Evolutionary conservation across 64 coral and sea anemone species (phyloP).

Genomic region (Catalaphyllia jardinei): DNA sequence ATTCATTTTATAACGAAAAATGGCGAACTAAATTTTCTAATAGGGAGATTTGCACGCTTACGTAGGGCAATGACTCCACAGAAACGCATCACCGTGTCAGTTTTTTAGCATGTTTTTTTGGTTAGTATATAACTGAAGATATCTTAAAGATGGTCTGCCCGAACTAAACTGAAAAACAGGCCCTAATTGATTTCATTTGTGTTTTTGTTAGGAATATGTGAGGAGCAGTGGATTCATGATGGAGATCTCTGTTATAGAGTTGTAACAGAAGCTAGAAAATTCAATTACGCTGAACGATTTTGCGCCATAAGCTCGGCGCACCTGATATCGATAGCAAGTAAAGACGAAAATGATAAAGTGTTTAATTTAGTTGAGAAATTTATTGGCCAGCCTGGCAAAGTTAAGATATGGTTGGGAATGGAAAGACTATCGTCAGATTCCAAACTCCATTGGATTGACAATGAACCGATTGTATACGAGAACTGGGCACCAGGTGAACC

Average conservation of each 20-base stretch:
- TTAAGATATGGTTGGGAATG: constrained; percentile 64
- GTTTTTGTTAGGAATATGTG: constrained; percentile 41
- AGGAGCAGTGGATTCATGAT: constrained; percentile 43
- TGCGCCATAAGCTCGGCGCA: constrained; percentile 34
- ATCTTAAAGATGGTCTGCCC: not conserved
- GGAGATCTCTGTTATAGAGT: constrained; percentile 27
- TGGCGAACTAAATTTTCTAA: no score
- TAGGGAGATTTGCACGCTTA: no score
- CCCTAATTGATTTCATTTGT: not conserved
- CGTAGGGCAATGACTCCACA: no score
- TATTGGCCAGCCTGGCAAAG: constrained; percentile 26
- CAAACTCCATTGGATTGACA: constrained; percentile 77
- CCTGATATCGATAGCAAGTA: constrained; percentile 46
- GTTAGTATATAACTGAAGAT: no score
- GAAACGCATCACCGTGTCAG: no score
- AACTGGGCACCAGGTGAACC: constrained; percentile 87
- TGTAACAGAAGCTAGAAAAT: constrained; percentile 28
- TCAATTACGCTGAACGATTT: constrained; percentile 54
- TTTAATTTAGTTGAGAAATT: constrained; percentile 30
- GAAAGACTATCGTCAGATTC: constrained; percentile 33
- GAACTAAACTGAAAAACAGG: not conserved
- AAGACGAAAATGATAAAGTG: constrained; percentile 51
- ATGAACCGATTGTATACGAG: constrained; percentile 36
- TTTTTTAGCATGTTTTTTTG: no score
- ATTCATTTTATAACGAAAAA: no score